phyloP scores from a whole-genome alignment of 2,888 invertebrate species.

The Alsophila aescularia region DNA sequence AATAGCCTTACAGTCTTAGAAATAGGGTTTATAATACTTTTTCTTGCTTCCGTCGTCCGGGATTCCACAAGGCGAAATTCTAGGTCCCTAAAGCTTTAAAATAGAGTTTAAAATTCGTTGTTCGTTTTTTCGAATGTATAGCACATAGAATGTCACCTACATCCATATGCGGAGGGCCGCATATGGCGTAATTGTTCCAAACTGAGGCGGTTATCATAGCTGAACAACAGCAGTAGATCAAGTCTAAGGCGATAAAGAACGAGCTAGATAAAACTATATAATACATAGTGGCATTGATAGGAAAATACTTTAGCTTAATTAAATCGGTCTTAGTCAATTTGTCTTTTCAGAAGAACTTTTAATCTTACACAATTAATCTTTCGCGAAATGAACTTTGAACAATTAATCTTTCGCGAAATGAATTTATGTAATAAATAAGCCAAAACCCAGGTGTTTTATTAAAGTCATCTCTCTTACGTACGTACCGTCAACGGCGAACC shows the following conservation, averaged over 20 bases:
- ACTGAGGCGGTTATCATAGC: conserved; percentile 33
- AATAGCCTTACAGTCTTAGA: not conserved
- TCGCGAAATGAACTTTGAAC: no score
- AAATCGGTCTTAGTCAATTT: no score
- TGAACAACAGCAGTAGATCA: conserved; percentile 34
- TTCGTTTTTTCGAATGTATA: conserved; percentile 16
- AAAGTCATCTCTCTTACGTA: no score
- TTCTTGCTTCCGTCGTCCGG: not conserved
- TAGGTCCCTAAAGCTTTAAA: conserved; percentile 14
- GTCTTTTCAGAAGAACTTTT: no score
- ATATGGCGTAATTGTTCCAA: conserved; percentile 52
- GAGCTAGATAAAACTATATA: not conserved
- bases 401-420: no score
- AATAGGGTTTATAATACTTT: conserved; percentile 9
- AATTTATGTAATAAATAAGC: no score
- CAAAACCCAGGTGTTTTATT: no score
- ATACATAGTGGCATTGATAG: not conserved
- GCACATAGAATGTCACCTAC: conserved; percentile 40
- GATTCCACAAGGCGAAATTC: conserved; percentile 8
- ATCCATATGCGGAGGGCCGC: conserved; percentile 40
- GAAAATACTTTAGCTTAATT: no score
- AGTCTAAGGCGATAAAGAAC: conserved; percentile 5
- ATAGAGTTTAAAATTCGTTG: conserved; percentile 28
- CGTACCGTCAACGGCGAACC: no score
- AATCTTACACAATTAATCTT: no score